These are phyloP conservation scores for Nycticebus coucang DNA, from an alignment of 2,113 vertebrate species.

Conservation along the genomic window DNA sequence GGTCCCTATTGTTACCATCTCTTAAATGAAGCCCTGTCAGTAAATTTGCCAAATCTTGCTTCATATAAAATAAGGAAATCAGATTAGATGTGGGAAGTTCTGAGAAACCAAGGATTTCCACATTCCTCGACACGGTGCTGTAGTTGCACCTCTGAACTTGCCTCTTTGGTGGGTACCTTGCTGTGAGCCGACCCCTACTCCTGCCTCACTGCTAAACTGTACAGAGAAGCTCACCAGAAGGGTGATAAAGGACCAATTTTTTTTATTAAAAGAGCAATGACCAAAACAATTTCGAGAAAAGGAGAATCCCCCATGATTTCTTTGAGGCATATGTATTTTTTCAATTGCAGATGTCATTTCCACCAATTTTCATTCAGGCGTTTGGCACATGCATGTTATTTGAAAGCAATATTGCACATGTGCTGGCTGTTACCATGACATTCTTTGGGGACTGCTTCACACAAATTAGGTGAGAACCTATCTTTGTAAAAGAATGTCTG, in stretches of 20 bases:
- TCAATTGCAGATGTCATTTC: conserved; percentile 70
- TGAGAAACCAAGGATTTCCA: background rate
- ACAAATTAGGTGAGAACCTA: conserved; percentile 74
- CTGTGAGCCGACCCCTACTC: background rate
- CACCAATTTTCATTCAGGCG: conserved; percentile 57
- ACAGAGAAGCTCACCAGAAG: background rate
- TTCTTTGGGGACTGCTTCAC: conserved; percentile 66
- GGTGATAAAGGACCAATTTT: conserved; percentile 55
- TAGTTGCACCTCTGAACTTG: background rate
- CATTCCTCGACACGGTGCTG: background rate
- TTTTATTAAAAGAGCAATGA: conserved; percentile 49
- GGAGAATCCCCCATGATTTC: background rate
- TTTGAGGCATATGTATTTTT: conserved; percentile 36
- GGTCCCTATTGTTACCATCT: too few species aligned
- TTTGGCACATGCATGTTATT: conserved; percentile 55
- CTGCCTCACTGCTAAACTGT: background rate
- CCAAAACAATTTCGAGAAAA: background rate
- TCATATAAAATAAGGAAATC: background rate
- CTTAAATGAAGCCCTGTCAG: background rate
- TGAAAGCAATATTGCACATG: conserved; percentile 60
- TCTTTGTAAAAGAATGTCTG: conserved; percentile 73
- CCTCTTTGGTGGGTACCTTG: background rate
- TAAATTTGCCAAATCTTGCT: background rate
- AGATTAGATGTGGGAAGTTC: background rate
- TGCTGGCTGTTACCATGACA: conserved; percentile 51